Conservation (phyloP, 2,797 vertebrate species). For the Babyrousa celebensis region DNA sequence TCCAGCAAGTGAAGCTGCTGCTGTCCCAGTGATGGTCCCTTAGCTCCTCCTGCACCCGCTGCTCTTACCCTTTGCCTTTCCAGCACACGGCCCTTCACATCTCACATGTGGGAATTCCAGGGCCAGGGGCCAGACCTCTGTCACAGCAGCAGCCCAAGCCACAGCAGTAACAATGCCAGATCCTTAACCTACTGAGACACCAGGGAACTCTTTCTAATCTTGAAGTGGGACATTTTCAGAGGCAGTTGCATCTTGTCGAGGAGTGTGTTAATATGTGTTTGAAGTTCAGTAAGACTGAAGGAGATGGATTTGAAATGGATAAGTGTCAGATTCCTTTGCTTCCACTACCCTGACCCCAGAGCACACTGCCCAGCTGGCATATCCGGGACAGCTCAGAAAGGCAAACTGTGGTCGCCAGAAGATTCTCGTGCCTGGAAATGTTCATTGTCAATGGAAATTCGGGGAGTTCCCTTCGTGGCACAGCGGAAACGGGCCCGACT, state of each 20-base stretch:
- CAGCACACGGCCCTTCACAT: too few relatives aligned
- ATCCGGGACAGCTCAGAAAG: neutral
- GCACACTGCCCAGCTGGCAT: neutral
- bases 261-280: neutral
- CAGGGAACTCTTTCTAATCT: too few relatives aligned
- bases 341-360: neutral
- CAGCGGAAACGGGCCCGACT: too few relatives aligned
- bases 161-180: too few relatives aligned
- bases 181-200: too few relatives aligned
- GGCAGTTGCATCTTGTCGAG: neutral
- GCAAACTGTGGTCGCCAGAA: neutral
- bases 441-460: neutral
- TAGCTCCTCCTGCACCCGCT: fast-evolving
- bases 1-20: neutral
- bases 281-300: neutral
- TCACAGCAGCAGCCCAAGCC: too few relatives aligned
- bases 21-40: fast-evolving
- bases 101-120: too few relatives aligned
- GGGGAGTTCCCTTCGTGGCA: too few relatives aligned
- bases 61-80: neutral
- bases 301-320: neutral
- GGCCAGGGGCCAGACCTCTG: too few relatives aligned
- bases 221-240: neutral
- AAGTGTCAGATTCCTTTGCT: neutral
- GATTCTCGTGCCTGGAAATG: neutral